Percentiles rank a stretch among this genome's conserved stretches.
These are phyloP conservation scores for Conomelus anceps DNA, from an alignment of 2,888 invertebrate species.

Conservation along the genomic window DNA sequence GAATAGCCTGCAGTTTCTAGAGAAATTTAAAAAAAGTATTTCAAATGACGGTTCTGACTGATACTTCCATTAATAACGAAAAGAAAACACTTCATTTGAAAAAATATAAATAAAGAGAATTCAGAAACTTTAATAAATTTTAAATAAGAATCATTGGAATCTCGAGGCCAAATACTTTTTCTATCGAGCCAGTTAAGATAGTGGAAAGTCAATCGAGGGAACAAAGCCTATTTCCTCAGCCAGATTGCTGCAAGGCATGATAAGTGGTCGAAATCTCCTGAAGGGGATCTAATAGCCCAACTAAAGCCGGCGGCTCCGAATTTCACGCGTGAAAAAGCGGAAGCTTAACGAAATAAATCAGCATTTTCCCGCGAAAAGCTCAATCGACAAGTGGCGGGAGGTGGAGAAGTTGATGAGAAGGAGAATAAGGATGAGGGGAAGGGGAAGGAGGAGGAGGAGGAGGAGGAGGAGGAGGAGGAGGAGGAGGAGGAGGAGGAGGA, in stretches of 20 bases:
- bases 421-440: too few species aligned
- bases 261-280: not conserved
- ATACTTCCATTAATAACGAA: too few species aligned
- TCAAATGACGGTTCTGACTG: too few species aligned
- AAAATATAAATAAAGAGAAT: too few species aligned
- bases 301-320: not conserved
- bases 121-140: not conserved
- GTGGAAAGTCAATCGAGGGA: not conserved
- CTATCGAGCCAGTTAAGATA: not conserved
- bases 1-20: too few species aligned
- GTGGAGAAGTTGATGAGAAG: too few species aligned
- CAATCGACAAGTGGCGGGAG: not conserved
- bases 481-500: too few species aligned
- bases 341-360: not conserved
- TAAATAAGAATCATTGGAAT: too few species aligned
- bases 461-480: too few species aligned
- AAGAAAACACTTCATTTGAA: not conserved
- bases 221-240: not conserved
- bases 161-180: not conserved
- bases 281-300: not conserved
- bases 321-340: not conserved
- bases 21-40: too few species aligned
- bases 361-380: not conserved
- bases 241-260: not conserved
- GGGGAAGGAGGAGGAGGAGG: too few species aligned